Percentiles rank a stretch among this genome's conserved stretches.
phyloP scores from a whole-genome alignment of 2,888 invertebrate genomes.

The Elysia crispata region DNA sequence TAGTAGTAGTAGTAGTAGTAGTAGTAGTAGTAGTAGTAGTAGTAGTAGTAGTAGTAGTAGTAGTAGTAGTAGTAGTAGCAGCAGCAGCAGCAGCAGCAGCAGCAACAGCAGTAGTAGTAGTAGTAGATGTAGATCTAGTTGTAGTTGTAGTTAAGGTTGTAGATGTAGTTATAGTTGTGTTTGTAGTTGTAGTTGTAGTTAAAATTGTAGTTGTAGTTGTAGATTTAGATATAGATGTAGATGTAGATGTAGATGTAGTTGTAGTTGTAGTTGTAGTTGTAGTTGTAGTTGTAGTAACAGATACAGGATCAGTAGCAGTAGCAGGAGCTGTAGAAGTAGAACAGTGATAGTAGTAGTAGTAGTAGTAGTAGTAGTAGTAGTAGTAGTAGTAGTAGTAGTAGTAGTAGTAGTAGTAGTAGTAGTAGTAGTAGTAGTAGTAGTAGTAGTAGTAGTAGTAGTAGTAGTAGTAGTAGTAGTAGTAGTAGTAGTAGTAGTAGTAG shows the following conservation, averaged over 20 bases:
- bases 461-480: slow-evolving; percentile 7
- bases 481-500: slow-evolving; percentile 31
- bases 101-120: slow-evolving; percentile 26
- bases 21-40: no score
- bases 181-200: no score
- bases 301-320: no score
- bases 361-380: slow-evolving; percentile 38
- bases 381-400: slow-evolving; percentile 39
- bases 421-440: slow-evolving; percentile 9
- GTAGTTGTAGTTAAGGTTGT: slow-evolving; percentile 24
- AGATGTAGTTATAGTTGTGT: no score
- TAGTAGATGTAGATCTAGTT: slow-evolving; percentile 35
- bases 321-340: not conserved
- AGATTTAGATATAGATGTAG: no score
- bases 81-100: not conserved
- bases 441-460: slow-evolving; percentile 35
- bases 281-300: slow-evolving; percentile 23
- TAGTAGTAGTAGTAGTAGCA: slow-evolving; percentile 19
- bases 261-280: slow-evolving; percentile 33
- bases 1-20: not conserved
- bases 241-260: slow-evolving; percentile 35
- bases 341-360: slow-evolving; percentile 27
- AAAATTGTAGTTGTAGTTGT: no score
- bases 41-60: slow-evolving; percentile 19
- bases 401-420: slow-evolving; percentile 21